A percentile compares a stretch with the other conserved stretches of the same genome.
Evolutionary conservation across 2,797 vertebrate genomes (phyloP).

Genomic region (Muraenolepis orangiensis): DNA sequence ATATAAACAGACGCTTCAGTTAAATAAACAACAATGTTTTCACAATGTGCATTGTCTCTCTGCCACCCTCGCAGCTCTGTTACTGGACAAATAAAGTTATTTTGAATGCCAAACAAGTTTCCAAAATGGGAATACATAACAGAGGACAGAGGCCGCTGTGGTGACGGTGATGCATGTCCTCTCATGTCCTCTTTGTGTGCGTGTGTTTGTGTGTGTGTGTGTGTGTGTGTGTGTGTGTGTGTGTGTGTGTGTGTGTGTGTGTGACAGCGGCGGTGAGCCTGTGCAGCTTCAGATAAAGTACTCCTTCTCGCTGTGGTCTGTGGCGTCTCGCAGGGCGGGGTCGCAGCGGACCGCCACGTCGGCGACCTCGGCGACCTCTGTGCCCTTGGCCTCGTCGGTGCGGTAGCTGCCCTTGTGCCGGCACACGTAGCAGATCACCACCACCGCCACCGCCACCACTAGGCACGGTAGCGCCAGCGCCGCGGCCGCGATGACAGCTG

Average conservation of each 20-base stretch:
- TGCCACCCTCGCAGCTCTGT: neutral
- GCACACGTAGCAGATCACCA: constrained; percentile 76
- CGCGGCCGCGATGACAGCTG: constrained; percentile 76
- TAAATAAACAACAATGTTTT: neutral
- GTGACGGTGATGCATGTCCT: neutral
- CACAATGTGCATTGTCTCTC: neutral
- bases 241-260: no score
- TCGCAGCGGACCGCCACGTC: constrained; percentile 77
- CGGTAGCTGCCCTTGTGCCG: constrained; percentile 84
- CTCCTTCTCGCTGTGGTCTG: constrained; percentile 81
- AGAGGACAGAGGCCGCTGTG: no score
- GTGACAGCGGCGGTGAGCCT: neutral
- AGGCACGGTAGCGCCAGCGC: constrained; percentile 75
- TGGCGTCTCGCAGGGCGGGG: constrained; percentile 73
- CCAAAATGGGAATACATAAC: neutral
- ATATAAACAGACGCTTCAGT: no score
- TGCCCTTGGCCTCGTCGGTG: constrained; percentile 87
- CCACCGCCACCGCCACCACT: constrained; percentile 66
- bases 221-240: neutral
- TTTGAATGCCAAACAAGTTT: neutral
- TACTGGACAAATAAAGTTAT: neutral
- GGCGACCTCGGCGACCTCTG: constrained; percentile 78
- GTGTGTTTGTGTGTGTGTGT: neutral
- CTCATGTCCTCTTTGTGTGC: neutral
- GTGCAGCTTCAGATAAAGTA: constrained; percentile 81